Conservation (phyloP, 2,113 vertebrate genomes). For the Burhinus oedicnemus region DNA sequence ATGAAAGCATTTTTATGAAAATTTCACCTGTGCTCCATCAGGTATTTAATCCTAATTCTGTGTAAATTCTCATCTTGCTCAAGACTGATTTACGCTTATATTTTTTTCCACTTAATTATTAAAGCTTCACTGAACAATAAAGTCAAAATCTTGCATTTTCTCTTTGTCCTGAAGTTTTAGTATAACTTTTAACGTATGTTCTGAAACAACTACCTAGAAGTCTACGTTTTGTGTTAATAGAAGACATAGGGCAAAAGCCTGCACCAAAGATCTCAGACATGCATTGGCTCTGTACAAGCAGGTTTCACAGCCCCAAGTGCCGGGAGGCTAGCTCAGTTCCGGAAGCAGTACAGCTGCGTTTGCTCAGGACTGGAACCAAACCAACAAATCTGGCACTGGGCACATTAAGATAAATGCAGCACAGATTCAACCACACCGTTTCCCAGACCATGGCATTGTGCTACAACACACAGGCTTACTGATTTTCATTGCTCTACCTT, state of each 20-base stretch:
- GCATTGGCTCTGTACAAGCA: background rate
- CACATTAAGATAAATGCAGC: rapidly evolving
- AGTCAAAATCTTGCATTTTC: background rate
- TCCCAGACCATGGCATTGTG: background rate
- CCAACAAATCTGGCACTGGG: background rate
- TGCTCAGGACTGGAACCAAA: background rate
- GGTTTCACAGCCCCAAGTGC: background rate
- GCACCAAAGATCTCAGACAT: background rate
- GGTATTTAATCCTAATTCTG: background rate
- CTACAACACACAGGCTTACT: background rate
- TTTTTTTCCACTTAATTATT: background rate
- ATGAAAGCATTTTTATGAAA: background rate
- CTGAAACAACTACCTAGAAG: background rate
- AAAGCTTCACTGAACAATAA: background rate
- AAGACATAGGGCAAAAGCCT: background rate
- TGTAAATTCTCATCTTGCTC: background rate
- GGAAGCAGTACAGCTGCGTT: background rate
- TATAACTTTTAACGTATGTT: background rate
- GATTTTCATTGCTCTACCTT: background rate
- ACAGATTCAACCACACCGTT: background rate
- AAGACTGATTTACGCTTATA: background rate
- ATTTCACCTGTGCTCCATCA: background rate
- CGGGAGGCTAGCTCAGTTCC: background rate
- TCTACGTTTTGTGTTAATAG: background rate
- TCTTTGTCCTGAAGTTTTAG: background rate